These are phyloP conservation scores for Holocentrus rufus DNA, from an alignment of 2,797 vertebrate genomes.

Conservation along the genomic window DNA sequence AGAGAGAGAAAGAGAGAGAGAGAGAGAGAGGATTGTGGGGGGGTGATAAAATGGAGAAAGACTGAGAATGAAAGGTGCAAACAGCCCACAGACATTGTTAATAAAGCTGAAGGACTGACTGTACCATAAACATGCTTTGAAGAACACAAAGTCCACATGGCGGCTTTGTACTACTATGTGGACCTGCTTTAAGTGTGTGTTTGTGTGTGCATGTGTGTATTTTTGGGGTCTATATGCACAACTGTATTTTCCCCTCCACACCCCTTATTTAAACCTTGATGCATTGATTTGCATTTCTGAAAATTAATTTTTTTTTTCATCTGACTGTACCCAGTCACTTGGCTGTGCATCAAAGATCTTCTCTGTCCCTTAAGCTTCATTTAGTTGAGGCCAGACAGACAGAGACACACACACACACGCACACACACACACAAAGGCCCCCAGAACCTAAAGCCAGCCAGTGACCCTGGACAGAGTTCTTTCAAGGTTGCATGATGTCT, in stretches of 20 bases:
- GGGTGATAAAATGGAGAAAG: too few relatives aligned
- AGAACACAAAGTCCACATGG: neutral
- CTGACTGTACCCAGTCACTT: too few relatives aligned
- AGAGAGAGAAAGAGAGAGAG: slow-evolving; percentile 35
- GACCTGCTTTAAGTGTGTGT: neutral
- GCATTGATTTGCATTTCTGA: too few relatives aligned
- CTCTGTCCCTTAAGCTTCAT: too few relatives aligned
- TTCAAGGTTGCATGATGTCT: slow-evolving; percentile 55
- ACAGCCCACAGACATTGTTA: slow-evolving; percentile 6
- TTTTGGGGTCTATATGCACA: neutral
- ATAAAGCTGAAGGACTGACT: neutral
- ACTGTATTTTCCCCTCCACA: too few relatives aligned
- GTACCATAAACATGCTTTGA: neutral
- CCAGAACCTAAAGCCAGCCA: slow-evolving; percentile 29
- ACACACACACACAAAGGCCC: slow-evolving; percentile 7
- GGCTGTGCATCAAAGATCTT: too few relatives aligned
- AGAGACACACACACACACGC: slow-evolving; percentile 17
- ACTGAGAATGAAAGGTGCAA: neutral
- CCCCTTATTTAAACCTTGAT: too few relatives aligned
- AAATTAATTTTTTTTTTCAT: too few relatives aligned
- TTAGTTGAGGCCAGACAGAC: neutral
- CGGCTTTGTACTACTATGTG: neutral
- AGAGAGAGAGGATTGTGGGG: too few relatives aligned
- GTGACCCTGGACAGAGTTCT: slow-evolving; percentile 43
- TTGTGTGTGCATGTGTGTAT: neutral